Base-by-base conservation (phyloP, 2,888 invertebrate genomes). In the Proisotoma minuta region DNA sequence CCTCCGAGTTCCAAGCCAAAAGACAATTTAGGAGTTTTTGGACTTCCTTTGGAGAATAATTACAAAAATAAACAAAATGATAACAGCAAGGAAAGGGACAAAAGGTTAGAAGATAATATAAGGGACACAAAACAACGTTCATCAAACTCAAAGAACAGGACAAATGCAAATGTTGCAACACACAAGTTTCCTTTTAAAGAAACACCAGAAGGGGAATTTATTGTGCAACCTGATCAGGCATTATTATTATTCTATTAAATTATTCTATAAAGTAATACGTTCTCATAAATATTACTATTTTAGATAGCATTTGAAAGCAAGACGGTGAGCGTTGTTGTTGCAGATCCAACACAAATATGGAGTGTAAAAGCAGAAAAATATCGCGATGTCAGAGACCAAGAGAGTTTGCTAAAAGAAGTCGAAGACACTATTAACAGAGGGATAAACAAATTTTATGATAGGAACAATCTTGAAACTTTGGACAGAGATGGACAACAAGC, bases 221-320 rank as follows among this genome's bases (percentile, higher is more conserved):
- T 65, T 22, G 60, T 71, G 40, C 52, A 51, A 48, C 63, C 60
- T 5, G 40, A 59, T 12, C 59, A 47, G 26, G 60, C 56, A 40
- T n/a, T 3, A 26, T 18, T 22, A 51, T 22, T 34, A 20, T 15
- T 12, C 23, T n/a, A 12, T 15, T 43, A 4, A 29, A 20, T 58
- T 15, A 20, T 29, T 26, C 26, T 56, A n/a, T 34, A 34, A 34
- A 8, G 8, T 10, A 34, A 34, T 34, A 34, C 34, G 34, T 34
- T 8, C 8, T 34, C 8, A 34, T 34, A 34, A 34, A 34, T 34
- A 34, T 34, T 34, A 20, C 26, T 40, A 28, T 5, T 52, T 3
- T 43, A 69, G 61, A 56, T 71, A 49, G 71, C 67, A 0, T 71
- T 67, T 58, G 67, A 69, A 59, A 67, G 62, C 39, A 63, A 64